These are phyloP conservation scores for Chrysogorgia sp. DNA, from an alignment of 92 coral and sea anemone species.

Conservation along the genomic window DNA sequence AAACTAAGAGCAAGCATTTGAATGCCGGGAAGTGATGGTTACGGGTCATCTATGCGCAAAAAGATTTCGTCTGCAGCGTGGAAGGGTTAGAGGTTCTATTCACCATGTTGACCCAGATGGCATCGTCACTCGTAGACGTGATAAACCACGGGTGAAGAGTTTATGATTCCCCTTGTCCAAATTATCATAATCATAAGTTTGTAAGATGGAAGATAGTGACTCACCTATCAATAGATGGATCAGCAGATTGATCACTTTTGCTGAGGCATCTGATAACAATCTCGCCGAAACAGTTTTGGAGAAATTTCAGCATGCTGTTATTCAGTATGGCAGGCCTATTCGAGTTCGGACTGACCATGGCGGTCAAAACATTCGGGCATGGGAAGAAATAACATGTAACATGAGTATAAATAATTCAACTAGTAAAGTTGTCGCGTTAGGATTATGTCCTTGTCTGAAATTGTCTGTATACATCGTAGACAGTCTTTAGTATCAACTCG, in stretches of 20 bases:
- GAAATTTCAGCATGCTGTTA: conserved; percentile 10
- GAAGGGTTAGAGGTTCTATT: neutral
- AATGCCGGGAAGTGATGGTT: conserved; percentile 18
- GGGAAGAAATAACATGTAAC: conserved; percentile 12
- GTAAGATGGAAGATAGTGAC: conserved; percentile 15
- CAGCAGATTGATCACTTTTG: conserved; percentile 10
- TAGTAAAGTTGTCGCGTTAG: too few species aligned
- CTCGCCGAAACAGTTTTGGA: conserved; percentile 11
- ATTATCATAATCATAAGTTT: neutral
- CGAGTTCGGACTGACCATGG: conserved; percentile 16
- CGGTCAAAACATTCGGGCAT: neutral
- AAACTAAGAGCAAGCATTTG: neutral
- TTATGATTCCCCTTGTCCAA: neutral
- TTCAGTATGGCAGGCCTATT: neutral
- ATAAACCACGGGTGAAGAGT: conserved; percentile 7
- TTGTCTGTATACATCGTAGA: too few species aligned
- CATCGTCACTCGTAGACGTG: neutral
- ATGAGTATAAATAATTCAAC: too few species aligned
- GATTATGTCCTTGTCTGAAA: too few species aligned
- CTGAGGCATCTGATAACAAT: conserved; percentile 13
- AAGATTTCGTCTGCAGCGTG: conserved; percentile 3
- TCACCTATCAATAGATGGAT: conserved; percentile 8
- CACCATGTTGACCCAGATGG: conserved; percentile 6
- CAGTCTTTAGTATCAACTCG: too few species aligned
- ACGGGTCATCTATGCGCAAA: conserved; percentile 2